Base-by-base conservation (phyloP, 2,888 invertebrate genomes). In the Drosophila anomalata region DNA sequence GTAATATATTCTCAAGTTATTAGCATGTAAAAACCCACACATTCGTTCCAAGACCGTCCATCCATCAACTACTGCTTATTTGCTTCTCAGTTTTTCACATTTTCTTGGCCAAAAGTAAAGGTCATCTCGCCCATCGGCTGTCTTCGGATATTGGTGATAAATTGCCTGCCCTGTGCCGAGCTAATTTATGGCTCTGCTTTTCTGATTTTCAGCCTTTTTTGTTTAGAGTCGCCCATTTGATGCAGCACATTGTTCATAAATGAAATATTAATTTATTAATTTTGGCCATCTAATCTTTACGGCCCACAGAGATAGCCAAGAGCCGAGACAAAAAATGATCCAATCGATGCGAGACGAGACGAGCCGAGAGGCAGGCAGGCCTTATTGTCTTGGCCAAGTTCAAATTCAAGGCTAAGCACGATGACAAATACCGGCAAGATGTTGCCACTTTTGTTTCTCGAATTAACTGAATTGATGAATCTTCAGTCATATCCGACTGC, bases 381-480 rank as follows among this genome's bases (percentile, higher is more conserved):
- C 75, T 72, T 76, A 72, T 74, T 87, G 73, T 54, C 69, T 84
- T 65, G 73, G 76, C 75, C 86, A 85, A 85, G 85, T 85, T 85
- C 85, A 85, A 85, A 87, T 86, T 85, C 85, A 87, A 87, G 85
- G 85, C 77, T 87, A 82, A 78, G 65, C 79, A 66, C 67, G 63
- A 75, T 60, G 67, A 68, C 66, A 70, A 73, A 76, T 73, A 59
- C 74, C 73, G 77, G 76, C 72, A 69, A 72, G 72, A 58, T 59
- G 54, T 52, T 17, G 55, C 53, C 69, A 42, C 46, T 59, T 76
- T 50, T 58, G 44, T 78, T 29, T 73, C 22, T 41, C n/a, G 11
- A 60, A 59, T 69, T 74, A 74, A 76, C 65, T 62, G 70, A 73
- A 76, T 67, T 62, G 70, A 73, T 69, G 65, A n/a, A 54, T 73